Conservation (phyloP, 2,888 invertebrate genomes). For the Pardosa pseudoannulata region DNA sequence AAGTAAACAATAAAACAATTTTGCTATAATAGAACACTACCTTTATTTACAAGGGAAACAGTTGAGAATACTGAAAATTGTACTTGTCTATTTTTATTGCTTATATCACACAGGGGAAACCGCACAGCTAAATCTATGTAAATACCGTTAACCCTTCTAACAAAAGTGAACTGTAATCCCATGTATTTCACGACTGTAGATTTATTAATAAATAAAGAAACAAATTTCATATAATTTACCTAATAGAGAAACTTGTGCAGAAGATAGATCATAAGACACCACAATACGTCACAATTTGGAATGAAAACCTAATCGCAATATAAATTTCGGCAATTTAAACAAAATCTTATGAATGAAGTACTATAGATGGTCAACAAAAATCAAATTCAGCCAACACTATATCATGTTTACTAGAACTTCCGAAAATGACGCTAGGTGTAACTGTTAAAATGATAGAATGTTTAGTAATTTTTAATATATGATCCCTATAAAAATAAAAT, state of each 20-base stretch:
- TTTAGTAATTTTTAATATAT: too few relatives aligned
- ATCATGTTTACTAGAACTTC: too few relatives aligned
- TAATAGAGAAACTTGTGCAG: background rate
- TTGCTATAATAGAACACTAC: too few relatives aligned
- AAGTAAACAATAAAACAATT: too few relatives aligned
- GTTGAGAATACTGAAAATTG: too few relatives aligned
- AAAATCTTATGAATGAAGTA: background rate
- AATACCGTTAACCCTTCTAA: conserved; percentile 6
- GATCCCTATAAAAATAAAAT: too few relatives aligned
- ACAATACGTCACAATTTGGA: background rate
- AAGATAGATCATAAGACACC: background rate
- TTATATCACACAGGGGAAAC: background rate
- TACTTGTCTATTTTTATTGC: background rate
- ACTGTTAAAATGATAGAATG: too few relatives aligned
- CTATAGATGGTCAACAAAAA: background rate
- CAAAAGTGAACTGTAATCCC: background rate
- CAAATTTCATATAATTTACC: background rate
- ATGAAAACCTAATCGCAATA: conserved; percentile 9
- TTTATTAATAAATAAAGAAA: background rate
- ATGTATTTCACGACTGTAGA: too few relatives aligned
- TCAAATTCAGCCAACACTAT: too few relatives aligned
- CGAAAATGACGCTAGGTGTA: too few relatives aligned
- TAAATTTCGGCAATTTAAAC: background rate
- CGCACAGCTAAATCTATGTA: background rate
- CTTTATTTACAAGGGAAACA: too few relatives aligned